phyloP scores from a whole-genome alignment of 2,113 vertebrate species.

The Myanophis thanlyinensis region DNA sequence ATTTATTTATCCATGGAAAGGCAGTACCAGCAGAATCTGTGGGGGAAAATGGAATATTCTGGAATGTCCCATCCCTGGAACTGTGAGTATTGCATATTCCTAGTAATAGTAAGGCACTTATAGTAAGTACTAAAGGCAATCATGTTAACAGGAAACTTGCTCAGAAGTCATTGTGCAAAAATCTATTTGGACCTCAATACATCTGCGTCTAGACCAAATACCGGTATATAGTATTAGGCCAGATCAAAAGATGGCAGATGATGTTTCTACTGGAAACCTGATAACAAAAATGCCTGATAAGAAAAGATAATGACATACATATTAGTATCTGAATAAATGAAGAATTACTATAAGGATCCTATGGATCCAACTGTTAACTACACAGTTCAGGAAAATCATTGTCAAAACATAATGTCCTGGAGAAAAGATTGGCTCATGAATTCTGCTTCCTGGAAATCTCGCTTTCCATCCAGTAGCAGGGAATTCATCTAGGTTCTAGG shows the following conservation, averaged over 20 bases:
- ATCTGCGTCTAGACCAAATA: neutral
- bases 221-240: neutral
- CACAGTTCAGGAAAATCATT: neutral
- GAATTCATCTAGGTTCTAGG: neutral
- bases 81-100: neutral
- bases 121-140: neutral
- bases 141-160: neutral
- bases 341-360: neutral
- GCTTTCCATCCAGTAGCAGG: neutral
- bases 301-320: neutral
- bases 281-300: neutral
- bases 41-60: neutral
- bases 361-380: neutral
- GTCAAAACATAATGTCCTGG: neutral
- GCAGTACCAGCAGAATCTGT: neutral
- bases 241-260: too few relatives aligned
- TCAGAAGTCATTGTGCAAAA: neutral
- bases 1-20: neutral
- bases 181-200: neutral
- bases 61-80: neutral
- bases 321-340: neutral
- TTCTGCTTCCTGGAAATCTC: neutral
- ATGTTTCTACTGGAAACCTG: too few relatives aligned
- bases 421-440: neutral
- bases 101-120: neutral